Conservation (phyloP, 2,797 vertebrate genomes). For the Pipistrellus pipistrellus region DNA sequence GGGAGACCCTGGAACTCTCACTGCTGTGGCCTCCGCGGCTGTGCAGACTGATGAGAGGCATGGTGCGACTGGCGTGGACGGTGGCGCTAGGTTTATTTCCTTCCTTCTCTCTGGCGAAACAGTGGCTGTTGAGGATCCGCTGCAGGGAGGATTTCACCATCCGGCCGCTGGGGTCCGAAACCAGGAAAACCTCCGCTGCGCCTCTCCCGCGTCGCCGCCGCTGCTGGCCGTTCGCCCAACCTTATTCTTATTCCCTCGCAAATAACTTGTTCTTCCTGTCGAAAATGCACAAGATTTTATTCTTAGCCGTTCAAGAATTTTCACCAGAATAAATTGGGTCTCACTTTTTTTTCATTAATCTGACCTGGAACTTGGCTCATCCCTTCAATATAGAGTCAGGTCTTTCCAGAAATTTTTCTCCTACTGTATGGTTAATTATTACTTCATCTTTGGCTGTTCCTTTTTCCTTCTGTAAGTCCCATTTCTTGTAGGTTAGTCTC, state of each 20-base stretch:
- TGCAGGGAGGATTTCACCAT: too few species aligned
- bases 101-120: too few species aligned
- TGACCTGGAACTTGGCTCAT: background rate
- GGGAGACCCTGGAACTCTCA: too few species aligned
- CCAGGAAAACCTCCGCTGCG: too few species aligned
- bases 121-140: too few species aligned
- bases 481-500: background rate
- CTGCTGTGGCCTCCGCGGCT: too few species aligned
- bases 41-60: too few species aligned
- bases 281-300: background rate
- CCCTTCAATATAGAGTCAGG: background rate
- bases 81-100: too few species aligned
- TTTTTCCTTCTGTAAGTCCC: background rate
- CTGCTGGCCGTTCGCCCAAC: too few species aligned
- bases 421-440: background rate
- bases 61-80: too few species aligned
- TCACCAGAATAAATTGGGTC: background rate
- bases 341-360: slow-evolving; percentile 19
- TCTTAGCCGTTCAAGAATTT: background rate
- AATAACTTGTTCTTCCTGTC: background rate
- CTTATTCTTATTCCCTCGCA: background rate
- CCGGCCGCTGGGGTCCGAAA: too few species aligned
- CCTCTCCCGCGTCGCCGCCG: too few species aligned
- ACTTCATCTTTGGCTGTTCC: background rate
- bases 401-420: background rate